Evolutionary conservation across 2,797 vertebrate species (phyloP).

Genomic region (Forpus xanthops): DNA sequence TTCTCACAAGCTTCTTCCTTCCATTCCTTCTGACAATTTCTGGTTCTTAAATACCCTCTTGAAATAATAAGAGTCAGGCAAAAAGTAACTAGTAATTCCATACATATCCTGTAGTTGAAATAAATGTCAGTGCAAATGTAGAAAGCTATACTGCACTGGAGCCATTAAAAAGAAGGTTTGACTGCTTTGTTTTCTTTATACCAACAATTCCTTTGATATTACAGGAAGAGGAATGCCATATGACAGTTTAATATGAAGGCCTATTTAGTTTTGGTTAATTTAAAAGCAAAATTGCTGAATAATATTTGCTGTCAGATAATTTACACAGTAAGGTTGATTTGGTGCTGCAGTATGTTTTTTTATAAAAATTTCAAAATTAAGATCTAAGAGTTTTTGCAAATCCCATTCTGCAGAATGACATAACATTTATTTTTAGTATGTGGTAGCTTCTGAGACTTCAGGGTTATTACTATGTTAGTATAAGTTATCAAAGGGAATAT

Average conservation of each 20-base stretch:
- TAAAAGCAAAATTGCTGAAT: constrained; percentile 51
- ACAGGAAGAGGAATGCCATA: constrained; percentile 8
- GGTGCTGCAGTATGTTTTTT: constrained; percentile 30
- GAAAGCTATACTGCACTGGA: neutral
- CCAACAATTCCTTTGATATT: constrained; percentile 20
- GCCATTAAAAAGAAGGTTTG: neutral
- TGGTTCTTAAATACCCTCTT: constrained; percentile 27
- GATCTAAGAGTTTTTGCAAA: neutral
- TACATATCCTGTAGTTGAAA: neutral
- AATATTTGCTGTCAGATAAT: constrained; percentile 43
- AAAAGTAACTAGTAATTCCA: constrained; percentile 30
- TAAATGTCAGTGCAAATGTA: neutral
- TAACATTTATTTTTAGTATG: constrained; percentile 31
- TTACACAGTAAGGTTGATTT: constrained; percentile 47
- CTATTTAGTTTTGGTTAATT: constrained; percentile 52
- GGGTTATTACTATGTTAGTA: constrained; percentile 31
- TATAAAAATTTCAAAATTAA: constrained; percentile 45
- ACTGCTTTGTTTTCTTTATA: constrained; percentile 21
- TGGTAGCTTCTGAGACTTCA: neutral
- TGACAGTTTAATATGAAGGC: constrained; percentile 48
- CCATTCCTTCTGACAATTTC: neutral
- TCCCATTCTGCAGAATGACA: neutral
- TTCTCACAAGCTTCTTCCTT: neutral
- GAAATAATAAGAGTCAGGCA: neutral
- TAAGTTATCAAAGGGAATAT: constrained; percentile 49